These are phyloP conservation scores for Thera britannica DNA, from an alignment of 2,888 invertebrate genomes.

Conservation along the genomic window DNA sequence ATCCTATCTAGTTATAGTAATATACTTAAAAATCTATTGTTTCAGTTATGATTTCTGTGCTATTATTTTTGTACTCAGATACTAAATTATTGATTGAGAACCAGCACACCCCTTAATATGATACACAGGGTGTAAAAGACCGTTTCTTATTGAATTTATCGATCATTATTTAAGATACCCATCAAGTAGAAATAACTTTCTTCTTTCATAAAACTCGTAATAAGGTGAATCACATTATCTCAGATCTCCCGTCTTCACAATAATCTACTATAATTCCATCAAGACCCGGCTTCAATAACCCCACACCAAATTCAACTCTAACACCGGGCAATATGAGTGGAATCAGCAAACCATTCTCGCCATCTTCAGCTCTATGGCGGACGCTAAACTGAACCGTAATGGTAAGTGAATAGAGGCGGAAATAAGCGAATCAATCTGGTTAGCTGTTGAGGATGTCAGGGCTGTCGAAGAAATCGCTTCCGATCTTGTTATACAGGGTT, in stretches of 20 bases:
- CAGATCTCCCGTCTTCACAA: conserved; percentile 35
- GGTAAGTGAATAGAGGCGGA: conserved; percentile 26
- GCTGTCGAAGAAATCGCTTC: conserved; percentile 62
- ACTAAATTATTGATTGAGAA: too few relatives aligned
- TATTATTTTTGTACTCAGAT: too few relatives aligned
- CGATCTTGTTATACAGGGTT: conserved; percentile 27
- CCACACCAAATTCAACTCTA: conserved; percentile 43
- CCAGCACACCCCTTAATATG: too few relatives aligned
- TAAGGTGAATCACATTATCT: conserved; percentile 56
- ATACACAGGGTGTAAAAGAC: too few relatives aligned
- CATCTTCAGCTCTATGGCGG: conserved; percentile 1
- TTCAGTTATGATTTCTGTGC: too few relatives aligned
- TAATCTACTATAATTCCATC: conserved; percentile 61
- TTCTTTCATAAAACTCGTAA: conserved; percentile 50
- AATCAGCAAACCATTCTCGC: background rate
- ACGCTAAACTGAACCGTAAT: conserved; percentile 21
- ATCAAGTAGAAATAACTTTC: background rate
- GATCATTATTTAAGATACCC: background rate
- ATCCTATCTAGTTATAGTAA: too few relatives aligned
- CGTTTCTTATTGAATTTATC: too few relatives aligned
- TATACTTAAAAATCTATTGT: too few relatives aligned
- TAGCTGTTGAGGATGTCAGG: conserved; percentile 42
- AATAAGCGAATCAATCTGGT: conserved; percentile 28
- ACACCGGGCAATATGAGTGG: background rate
- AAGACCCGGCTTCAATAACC: conserved; percentile 30